Evolutionary conservation across 2,888 invertebrate genomes (phyloP).

Genomic region (Crepidodera aurea): DNA sequence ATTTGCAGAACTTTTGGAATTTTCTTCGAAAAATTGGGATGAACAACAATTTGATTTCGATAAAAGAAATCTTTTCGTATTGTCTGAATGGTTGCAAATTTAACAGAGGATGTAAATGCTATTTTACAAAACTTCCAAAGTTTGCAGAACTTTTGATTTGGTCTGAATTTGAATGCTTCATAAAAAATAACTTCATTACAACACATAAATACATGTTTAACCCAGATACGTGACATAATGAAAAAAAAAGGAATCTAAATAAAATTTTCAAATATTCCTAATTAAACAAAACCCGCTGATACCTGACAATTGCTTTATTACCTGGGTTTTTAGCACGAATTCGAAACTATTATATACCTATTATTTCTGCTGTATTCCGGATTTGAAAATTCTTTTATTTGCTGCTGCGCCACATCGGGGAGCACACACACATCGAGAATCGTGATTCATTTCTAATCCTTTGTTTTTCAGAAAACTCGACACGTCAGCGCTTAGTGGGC

Average conservation of each 20-base stretch:
- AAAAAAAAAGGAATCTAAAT: neutral
- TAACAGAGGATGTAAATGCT: no score
- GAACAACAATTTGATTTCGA: no score
- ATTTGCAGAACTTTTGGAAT: no score
- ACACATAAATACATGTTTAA: no score
- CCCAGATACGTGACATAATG: no score
- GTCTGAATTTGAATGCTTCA: no score
- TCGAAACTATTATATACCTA: neutral
- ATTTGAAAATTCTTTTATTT: conserved; percentile 10
- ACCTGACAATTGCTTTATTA: neutral
- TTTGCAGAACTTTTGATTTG: no score
- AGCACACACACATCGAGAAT: conserved; percentile 8
- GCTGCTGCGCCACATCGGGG: conserved; percentile 6
- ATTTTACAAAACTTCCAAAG: no score
- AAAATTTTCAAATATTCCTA: neutral
- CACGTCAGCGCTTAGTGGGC: conserved; percentile 6
- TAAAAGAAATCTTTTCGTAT: no score
- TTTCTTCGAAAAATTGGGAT: no score
- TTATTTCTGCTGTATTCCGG: neutral
- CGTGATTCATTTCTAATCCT: conserved; percentile 13
- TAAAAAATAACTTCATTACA: no score
- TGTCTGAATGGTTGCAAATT: no score
- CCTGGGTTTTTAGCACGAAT: neutral
- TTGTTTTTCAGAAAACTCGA: conserved; percentile 8
- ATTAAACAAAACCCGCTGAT: neutral